Base-by-base conservation (phyloP, 2,888 invertebrate species). In the Drosophila atroscutellata region DNA sequence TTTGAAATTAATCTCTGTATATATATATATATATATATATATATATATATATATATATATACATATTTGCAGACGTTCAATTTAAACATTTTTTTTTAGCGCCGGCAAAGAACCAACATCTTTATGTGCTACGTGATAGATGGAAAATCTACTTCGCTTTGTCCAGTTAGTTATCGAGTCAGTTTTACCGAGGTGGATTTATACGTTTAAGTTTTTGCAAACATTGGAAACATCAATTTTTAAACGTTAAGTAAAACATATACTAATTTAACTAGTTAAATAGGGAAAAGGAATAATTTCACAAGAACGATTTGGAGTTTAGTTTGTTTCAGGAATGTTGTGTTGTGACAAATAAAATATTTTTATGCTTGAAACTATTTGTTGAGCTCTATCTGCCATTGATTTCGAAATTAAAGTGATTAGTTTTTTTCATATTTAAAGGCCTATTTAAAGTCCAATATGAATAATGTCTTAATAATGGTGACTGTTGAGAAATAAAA, bases 1-100 rank as follows among this genome's bases (percentile, higher is more conserved):
- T 66, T 80, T 60, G 34, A 64, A 79, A 60, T 73, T 7, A 49
- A 49, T 59, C 45, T 24, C 5, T 37, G 5, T 26, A 3, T n/a
- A 3, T 34, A 24, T 13, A 30, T 8, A 36, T 36, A 15, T 2
- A 5, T 4, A 15, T 11, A 11, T 60, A 39, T 39, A 11, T 39
- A n/a, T 7, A 15, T 39, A n/a, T n/a, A 6, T 42, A 2, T 39
- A 5, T n/a, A 11, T n/a, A 7, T 5, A 15, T 30, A 13, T 28
- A 7, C 20, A 6, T 18, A 20, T 60, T 18, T n/a, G 24, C 39
- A 45, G 47, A 24, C 20, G 20, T n/a, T 55, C 15, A 56, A 37
- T n/a, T 37, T 39, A 3, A 39, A 39, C 1, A 1, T 6, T 20
- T 42, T 20, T 11, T 42, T 5, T 6, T 6, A 42, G 11, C 42